phyloP scores from a whole-genome alignment of 1,140 invertebrate species.

The Drosophila lacteicornis region DNA sequence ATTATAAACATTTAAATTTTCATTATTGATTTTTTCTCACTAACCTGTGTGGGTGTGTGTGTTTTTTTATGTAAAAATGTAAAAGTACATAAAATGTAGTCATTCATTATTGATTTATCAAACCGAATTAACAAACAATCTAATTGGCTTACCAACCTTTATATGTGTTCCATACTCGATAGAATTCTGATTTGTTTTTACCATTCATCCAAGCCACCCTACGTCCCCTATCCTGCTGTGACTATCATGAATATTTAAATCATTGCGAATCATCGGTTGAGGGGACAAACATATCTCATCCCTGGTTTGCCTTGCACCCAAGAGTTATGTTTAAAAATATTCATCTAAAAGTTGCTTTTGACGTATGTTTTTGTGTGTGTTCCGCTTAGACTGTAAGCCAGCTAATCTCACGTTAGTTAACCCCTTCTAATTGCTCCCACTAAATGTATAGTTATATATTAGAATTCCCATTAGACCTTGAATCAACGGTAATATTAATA shows the following conservation, averaged over 20 bases:
- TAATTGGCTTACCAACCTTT: slow-evolving; percentile 25
- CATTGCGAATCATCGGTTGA: slow-evolving; percentile 23
- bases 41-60: slow-evolving; percentile 7
- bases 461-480: slow-evolving; percentile 9
- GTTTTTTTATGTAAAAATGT: background rate
- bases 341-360: slow-evolving; percentile 27
- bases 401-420: slow-evolving; percentile 21
- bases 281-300: slow-evolving; percentile 15
- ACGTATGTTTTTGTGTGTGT: slow-evolving; percentile 39
- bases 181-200: slow-evolving; percentile 21
- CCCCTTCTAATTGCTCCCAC: slow-evolving; percentile 10
- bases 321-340: slow-evolving; percentile 29
- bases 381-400: slow-evolving; percentile 24
- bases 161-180: slow-evolving; percentile 18
- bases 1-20: background rate
- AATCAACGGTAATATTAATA: background rate
- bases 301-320: slow-evolving; percentile 35
- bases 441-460: slow-evolving; percentile 34
- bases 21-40: slow-evolving; percentile 28
- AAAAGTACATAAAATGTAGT: slow-evolving; percentile 15
- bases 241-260: slow-evolving; percentile 14
- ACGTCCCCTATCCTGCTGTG: background rate
- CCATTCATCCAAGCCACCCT: slow-evolving; percentile 26
- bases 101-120: slow-evolving; percentile 13
- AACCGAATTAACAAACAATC: slow-evolving; percentile 3